Evolutionary conservation across 2,888 invertebrate species (phyloP), one percentile per base, ranked within the genome.

Genomic region (Drosophila mettleri): DNA sequence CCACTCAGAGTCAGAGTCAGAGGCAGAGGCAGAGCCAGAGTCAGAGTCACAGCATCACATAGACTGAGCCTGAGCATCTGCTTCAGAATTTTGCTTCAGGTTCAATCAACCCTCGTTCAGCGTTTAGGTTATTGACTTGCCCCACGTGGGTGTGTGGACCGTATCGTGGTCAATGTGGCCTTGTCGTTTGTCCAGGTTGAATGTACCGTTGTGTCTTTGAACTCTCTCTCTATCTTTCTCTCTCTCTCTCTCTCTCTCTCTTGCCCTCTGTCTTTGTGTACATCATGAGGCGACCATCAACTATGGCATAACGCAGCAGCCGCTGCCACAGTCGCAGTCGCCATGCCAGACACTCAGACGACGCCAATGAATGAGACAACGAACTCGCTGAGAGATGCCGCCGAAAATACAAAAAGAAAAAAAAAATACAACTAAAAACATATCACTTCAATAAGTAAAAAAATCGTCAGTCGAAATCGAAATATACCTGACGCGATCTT

Each of bases 401-500:
- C 80, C 80, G 24, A 70, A 78, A 67, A 61, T 24, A 34, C 38
- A 39, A 45, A 52, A 18, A 16, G n/a, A n/a, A n/a, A n/a, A n/a
- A n/a, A n/a, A n/a, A n/a, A n/a, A n/a, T n/a, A n/a, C n/a, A n/a
- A n/a, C n/a, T 24, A 16, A 16, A 16, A 24, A 16, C 24, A 52
- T 33, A 36, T 38, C 70, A 8, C 63, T 53, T 33, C 57, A 61
- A 67, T 55, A 69, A 72, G 63, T 48, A 53, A 62, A 68, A 38
- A 33, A 55, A 60, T 65, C 24, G 41, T 48, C 80, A 82, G 71
- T 63, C 85, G 65, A 86, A 68, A 66, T 74, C 81, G 66, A 87
- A 88, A 88, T 86, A 84, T 83, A 84, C 83, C 83, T 84, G 83
- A 86, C 88, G 60, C 88, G 75, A 86, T 86, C 88, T 83, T 70